A percentile compares a stretch with the other conserved stretches of the same genome.
phyloP scores from a whole-genome alignment of 2,888 invertebrate species.

The Cecidostiba fungosa region DNA sequence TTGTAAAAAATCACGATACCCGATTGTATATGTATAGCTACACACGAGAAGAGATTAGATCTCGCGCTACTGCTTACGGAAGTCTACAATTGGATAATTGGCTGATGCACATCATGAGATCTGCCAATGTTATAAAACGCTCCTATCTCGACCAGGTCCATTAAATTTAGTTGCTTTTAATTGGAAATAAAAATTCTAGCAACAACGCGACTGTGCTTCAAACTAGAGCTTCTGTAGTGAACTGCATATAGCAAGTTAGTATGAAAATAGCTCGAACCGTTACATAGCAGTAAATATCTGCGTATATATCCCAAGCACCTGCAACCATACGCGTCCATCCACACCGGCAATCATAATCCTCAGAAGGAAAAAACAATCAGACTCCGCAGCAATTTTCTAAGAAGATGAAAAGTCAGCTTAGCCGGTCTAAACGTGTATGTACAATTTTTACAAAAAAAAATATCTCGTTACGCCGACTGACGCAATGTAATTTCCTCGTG shows the following conservation, averaged over 20 bases:
- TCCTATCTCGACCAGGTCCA: not conserved
- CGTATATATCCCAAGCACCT: not conserved
- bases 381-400: not conserved
- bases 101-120: not conserved
- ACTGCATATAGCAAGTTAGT: too few relatives aligned
- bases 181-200: not conserved
- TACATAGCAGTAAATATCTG: not conserved
- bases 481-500: not conserved
- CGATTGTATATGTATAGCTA: not conserved
- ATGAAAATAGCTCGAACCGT: not conserved
- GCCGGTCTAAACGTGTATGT: not conserved
- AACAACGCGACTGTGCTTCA: not conserved
- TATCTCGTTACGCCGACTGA: not conserved
- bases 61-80: conserved; percentile 8
- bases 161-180: not conserved
- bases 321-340: not conserved
- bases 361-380: not conserved
- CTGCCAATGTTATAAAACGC: not conserved
- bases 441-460: not conserved
- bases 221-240: not conserved
- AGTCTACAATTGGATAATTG: not conserved
- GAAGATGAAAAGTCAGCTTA: not conserved
- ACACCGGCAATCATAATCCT: not conserved
- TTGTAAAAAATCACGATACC: too few relatives aligned
- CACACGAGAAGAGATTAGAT: not conserved